Evolutionary conservation across 2,888 invertebrate genomes (phyloP), one percentile per base, ranked within the genome.

Genomic region (Drosophila limbata): DNA sequence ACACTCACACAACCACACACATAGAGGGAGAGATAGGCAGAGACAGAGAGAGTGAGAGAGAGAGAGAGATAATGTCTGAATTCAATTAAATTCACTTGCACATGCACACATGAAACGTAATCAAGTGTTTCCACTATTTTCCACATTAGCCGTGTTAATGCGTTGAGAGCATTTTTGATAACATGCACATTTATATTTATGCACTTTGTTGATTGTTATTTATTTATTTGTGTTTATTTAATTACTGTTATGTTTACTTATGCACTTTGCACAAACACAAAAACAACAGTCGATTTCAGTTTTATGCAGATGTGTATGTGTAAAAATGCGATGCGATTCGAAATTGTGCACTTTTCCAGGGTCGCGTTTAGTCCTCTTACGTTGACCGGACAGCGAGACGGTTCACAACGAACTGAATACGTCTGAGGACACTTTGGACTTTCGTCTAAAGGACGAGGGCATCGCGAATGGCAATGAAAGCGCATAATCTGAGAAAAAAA

Each of bases 321-420:
- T 33, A 9, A 5, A 33, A 42, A 25, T 57, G 37, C 35, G 35
- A 4, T 35, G 45, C 56, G 56, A 44, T 25, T 56, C 57, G 57
- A 47, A 57, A 57, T 57, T 57, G 57, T 57, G 45, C 57, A 57
- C 57, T 57, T 45, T 45, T 6, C 33, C 28, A 56, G 56, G 67
- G 61, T 61, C 63, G 73, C 67, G 31, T 25, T 35, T 11, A 17
- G 48, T 39, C 48, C 39, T 28, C 52, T 70, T 72, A 75, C 56
- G 48, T 69, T 78, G 79, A 85, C 90, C 84, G 81, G 76, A 76
- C 87, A 77, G 79, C 78, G 80, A 82, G 82, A 89, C 90, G 84
- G 82, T 84, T 79, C 86, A 76, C 79, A 82, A 77, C 89, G 81
- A 89, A 90, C 90, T 90, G 80, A 84, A 81, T 44, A 53, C 77